Evolutionary conservation across 2,888 invertebrate species (phyloP).

Genomic region (Tuta absoluta): DNA sequence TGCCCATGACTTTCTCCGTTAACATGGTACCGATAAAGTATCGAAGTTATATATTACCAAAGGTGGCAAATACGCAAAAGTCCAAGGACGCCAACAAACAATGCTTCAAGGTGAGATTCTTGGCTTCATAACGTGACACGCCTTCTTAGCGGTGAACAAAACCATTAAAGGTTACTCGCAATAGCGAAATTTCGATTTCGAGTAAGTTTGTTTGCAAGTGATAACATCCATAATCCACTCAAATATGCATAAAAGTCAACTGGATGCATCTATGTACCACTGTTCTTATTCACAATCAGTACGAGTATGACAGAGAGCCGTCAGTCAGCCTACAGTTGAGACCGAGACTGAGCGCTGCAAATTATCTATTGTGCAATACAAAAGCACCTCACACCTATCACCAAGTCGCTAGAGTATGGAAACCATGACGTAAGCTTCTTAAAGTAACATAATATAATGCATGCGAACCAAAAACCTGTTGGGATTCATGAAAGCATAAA

Average conservation of each 20-base stretch:
- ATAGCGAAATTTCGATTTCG: neutral
- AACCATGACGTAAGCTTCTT: conserved; percentile 41
- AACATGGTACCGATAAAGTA: conserved; percentile 41
- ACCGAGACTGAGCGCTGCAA: conserved; percentile 43
- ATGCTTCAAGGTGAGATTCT: conserved; percentile 7
- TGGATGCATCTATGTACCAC: neutral
- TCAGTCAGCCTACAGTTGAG: conserved; percentile 37
- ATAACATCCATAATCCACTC: neutral
- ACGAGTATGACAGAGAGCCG: conserved; percentile 48
- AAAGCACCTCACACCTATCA: conserved; percentile 45
- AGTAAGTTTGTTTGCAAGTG: neutral
- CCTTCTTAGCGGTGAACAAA: conserved; percentile 16
- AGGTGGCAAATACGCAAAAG: neutral
- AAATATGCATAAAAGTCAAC: neutral
- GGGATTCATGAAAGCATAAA: conserved; percentile 14
- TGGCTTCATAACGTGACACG: conserved; percentile 14
- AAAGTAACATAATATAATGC: conserved; percentile 1
- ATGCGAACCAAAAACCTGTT: conserved; percentile 4
- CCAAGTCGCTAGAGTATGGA: conserved; percentile 41
- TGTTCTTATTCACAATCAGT: conserved; percentile 47
- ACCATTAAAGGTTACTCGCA: conserved; percentile 15
- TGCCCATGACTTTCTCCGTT: conserved; percentile 52
- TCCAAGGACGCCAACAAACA: neutral
- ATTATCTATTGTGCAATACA: conserved; percentile 61
- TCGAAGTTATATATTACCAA: neutral